These are phyloP conservation scores for Hippocampus barbouri DNA, from an alignment of 2,113 vertebrate species.

Conservation along the genomic window DNA sequence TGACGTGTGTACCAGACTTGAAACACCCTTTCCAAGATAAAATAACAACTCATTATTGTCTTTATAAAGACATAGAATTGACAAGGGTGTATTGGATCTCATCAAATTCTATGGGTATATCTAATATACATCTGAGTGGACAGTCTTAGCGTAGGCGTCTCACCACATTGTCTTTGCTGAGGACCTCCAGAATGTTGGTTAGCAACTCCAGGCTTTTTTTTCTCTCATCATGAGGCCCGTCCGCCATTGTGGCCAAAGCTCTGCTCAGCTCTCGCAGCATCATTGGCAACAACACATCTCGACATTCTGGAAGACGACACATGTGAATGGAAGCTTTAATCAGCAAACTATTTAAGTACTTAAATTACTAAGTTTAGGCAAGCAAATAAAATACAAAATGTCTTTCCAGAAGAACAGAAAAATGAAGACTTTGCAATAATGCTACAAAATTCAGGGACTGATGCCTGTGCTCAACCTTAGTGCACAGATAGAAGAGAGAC, in stretches of 20 bases:
- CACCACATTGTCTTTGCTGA: constrained; percentile 84
- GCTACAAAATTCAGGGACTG: not conserved
- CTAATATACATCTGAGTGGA: not conserved
- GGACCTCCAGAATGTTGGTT: constrained; percentile 91
- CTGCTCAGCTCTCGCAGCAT: constrained; percentile 87
- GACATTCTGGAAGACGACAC: constrained; percentile 78
- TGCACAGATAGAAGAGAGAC: not conserved
- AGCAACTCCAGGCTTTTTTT: constrained; percentile 87
- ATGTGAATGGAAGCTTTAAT: not conserved
- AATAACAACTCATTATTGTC: not conserved
- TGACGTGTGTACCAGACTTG: not conserved
- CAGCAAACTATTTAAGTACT: constrained; percentile 5
- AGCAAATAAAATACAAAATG: not conserved
- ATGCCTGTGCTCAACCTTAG: not conserved
- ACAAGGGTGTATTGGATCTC: not conserved
- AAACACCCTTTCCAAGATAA: not conserved
- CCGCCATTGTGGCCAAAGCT: constrained; percentile 75
- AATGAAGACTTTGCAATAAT: not conserved
- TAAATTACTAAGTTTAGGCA: not conserved
- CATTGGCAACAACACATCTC: constrained; percentile 91
- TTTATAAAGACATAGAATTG: not conserved
- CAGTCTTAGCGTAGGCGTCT: constrained; percentile 53
- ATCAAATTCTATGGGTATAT: not conserved
- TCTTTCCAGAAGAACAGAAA: no score
- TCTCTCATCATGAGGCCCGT: constrained; percentile 73